Conservation (phyloP, 1,140 invertebrate genomes). For the Drosophila novamexicana region DNA sequence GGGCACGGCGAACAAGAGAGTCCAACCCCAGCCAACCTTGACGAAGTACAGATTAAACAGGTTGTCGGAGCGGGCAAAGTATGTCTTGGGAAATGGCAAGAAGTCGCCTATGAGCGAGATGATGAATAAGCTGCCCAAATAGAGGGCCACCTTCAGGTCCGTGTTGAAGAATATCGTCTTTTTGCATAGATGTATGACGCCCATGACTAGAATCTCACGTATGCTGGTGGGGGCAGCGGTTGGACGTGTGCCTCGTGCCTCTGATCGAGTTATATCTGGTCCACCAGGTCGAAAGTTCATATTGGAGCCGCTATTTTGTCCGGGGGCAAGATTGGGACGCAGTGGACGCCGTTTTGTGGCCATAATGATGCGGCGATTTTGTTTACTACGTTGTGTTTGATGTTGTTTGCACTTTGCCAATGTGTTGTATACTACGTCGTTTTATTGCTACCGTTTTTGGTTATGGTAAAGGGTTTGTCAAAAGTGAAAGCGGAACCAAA, state of each 20-base stretch:
- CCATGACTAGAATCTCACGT: constrained; percentile 91
- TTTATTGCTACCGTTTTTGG: constrained; percentile 68
- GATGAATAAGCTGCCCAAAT: constrained; percentile 91
- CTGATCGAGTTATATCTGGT: constrained; percentile 67
- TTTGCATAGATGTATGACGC: constrained; percentile 94
- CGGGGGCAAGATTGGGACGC: constrained; percentile 50
- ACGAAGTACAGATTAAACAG: constrained; percentile 96
- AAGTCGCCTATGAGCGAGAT: constrained; percentile 94
- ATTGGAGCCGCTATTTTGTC: constrained; percentile 47
- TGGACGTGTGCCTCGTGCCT: constrained; percentile 87
- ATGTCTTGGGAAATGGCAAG: constrained; percentile 91
- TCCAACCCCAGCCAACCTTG: constrained; percentile 98
- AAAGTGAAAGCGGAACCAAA: constrained; percentile 64
- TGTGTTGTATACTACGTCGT: constrained; percentile 30
- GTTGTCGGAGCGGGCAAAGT: constrained; percentile 94
- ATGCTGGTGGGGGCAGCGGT: constrained; percentile 93
- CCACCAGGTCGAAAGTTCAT: constrained; percentile 83
- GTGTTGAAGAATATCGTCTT: constrained; percentile 94
- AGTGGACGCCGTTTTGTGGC: constrained; percentile 76
- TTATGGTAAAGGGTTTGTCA: constrained; percentile 31
- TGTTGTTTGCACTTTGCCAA: constrained; percentile 16
- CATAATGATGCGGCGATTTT: constrained; percentile 41
- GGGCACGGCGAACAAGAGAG: constrained; percentile 89
- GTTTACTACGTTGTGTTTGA: constrained; percentile 1
- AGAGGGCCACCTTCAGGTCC: constrained; percentile 93